A percentile compares a stretch with the other conserved stretches of the same genome.
These are phyloP conservation scores for mouse (Mus musculus) DNA, from an alignment of 2,113 vertebrate species.

Conservation along the genomic window DNA sequence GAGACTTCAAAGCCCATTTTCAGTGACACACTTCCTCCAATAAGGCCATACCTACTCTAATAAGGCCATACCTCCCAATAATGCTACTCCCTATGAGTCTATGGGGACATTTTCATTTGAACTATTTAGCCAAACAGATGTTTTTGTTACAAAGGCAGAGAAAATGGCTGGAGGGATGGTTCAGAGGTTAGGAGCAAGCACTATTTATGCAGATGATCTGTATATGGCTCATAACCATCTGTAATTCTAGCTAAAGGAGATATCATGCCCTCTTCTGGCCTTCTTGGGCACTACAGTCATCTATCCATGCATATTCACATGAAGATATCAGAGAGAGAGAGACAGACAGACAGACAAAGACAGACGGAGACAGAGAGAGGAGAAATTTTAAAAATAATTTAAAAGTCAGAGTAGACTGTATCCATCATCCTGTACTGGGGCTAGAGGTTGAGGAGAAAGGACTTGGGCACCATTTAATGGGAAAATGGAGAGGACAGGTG, in stretches of 20 bases:
- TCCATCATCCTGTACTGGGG: not conserved
- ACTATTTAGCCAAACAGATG: not conserved
- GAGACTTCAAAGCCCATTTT: not conserved
- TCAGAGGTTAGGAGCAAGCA: not conserved
- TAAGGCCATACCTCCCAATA: not conserved
- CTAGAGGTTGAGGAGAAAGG: not conserved
- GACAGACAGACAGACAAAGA: too few species aligned
- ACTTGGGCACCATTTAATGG: not conserved
- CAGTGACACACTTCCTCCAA: not conserved
- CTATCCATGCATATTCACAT: not conserved
- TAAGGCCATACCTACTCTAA: not conserved
- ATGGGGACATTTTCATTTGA: not conserved
- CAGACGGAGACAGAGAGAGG: too few species aligned
- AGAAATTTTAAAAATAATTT: not conserved
- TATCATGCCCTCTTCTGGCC: not conserved
- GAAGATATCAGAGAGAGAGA: not conserved
- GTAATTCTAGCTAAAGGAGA: not conserved
- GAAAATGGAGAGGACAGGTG: conserved; percentile 3
- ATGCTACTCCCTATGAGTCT: not conserved
- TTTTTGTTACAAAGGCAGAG: not conserved
- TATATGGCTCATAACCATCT: not conserved
- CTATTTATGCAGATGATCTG: not conserved
- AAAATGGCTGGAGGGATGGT: not conserved
- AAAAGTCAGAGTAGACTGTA: not conserved
- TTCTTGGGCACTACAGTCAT: not conserved